Percentiles rank a stretch among this genome's conserved stretches.
phyloP scores from a whole-genome alignment of 2,797 vertebrate species.

The Clangula hyemalis region DNA sequence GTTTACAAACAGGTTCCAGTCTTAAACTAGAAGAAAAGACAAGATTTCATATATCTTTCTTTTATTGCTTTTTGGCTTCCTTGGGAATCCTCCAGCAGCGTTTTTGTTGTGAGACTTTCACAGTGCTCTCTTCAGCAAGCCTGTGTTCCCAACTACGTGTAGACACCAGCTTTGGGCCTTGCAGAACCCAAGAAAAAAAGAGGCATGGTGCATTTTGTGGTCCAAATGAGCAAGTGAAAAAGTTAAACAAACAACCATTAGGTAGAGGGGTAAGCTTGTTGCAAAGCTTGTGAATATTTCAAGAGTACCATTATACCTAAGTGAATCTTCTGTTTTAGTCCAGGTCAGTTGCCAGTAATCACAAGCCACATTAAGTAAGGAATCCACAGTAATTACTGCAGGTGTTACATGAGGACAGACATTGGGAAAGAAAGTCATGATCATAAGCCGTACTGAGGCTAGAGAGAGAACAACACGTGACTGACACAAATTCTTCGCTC shows the following conservation, averaged over 20 bases:
- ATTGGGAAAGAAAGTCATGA: not conserved
- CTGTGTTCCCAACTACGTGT: not conserved
- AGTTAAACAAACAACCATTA: not conserved
- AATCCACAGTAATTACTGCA: not conserved
- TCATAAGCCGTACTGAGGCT: not conserved
- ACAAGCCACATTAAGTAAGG: not conserved
- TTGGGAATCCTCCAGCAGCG: not conserved
- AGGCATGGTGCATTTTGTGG: accelerated
- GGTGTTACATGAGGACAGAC: not conserved
- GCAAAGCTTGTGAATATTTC: not conserved
- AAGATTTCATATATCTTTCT: not conserved
- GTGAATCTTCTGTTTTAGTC: not conserved
- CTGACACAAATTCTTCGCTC: not conserved
- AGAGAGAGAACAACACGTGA: not conserved
- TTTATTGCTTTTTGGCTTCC: not conserved
- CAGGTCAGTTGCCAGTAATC: not conserved
- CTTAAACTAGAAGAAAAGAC: not conserved
- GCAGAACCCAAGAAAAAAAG: not conserved
- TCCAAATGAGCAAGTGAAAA: not conserved
- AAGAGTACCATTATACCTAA: not conserved
- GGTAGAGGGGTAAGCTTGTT: not conserved
- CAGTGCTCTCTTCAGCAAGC: not conserved
- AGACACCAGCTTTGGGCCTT: not conserved
- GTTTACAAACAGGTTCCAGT: accelerated
- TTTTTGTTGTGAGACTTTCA: not conserved